Percentiles rank a stretch among this genome's conserved stretches.
These are phyloP conservation scores for Microtus richardsoni DNA, from an alignment of 2,113 vertebrate genomes.

Conservation along the genomic window DNA sequence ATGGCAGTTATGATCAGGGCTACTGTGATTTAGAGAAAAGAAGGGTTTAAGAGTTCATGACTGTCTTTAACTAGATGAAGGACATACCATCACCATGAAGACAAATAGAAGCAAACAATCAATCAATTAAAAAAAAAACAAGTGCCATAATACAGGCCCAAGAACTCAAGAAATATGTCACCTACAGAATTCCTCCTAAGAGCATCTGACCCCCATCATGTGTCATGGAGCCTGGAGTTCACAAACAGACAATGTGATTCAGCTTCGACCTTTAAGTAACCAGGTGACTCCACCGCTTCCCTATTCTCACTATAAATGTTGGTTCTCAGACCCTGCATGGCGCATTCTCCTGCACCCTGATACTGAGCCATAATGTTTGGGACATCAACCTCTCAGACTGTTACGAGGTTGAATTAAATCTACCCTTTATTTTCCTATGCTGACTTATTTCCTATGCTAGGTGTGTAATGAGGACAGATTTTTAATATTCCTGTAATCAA, in stretches of 20 bases:
- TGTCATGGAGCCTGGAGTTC: background rate
- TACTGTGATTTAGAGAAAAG: background rate
- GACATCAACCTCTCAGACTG: background rate
- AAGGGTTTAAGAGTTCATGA: background rate
- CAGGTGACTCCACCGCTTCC: background rate
- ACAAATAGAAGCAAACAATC: background rate
- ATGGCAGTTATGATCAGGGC: background rate
- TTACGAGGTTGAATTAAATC: background rate
- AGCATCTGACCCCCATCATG: background rate
- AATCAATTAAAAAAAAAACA: background rate
- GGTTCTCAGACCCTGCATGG: background rate
- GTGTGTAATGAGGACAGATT: background rate
- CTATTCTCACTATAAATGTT: background rate
- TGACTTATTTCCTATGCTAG: background rate
- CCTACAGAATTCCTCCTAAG: background rate
- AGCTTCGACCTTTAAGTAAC: background rate
- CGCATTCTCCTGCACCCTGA: background rate
- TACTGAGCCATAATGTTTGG: background rate
- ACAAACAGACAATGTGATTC: background rate
- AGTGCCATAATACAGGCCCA: background rate
- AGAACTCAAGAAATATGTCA: background rate
- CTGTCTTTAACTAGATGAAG: background rate
- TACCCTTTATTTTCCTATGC: background rate
- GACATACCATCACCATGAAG: background rate
- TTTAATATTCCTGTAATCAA: background rate